Conservation (phyloP, 2,797 vertebrate genomes). For the Pteronotus mesoamericanus region DNA sequence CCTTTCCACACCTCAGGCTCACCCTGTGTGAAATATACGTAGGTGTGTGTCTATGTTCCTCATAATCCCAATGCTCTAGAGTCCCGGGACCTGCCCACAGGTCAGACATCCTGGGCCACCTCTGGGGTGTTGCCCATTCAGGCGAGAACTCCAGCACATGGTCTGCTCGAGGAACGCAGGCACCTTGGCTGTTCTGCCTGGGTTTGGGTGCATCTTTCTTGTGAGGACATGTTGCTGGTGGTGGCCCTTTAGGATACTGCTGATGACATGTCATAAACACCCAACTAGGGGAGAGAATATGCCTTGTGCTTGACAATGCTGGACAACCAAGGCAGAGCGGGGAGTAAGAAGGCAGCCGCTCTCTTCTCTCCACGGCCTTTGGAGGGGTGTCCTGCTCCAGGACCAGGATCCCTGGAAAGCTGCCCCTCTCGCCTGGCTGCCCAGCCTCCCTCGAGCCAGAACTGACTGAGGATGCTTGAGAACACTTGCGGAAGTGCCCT, state of each 20-base stretch:
- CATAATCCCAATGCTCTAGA: neutral
- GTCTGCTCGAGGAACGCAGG: no score
- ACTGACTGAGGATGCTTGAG: neutral
- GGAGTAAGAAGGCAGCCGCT: neutral
- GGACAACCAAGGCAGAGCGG: neutral
- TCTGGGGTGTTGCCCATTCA: neutral
- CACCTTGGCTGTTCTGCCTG: neutral
- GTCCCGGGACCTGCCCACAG: neutral
- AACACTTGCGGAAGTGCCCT: no score
- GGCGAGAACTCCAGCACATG: neutral
- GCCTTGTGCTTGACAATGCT: neutral
- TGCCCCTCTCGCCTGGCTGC: neutral
- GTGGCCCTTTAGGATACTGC: neutral
- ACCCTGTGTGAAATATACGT: neutral
- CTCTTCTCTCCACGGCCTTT: neutral
- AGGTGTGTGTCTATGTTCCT: neutral
- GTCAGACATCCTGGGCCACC: neutral
- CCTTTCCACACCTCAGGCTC: neutral
- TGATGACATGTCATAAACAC: neutral
- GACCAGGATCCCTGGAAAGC: neutral
- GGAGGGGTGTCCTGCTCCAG: neutral
- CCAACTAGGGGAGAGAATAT: neutral
- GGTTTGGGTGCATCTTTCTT: neutral
- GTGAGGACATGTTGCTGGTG: neutral
- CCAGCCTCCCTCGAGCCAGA: neutral